These are phyloP conservation scores for Brienomyrus brachyistius DNA, from an alignment of 2,113 vertebrate species.

Conservation along the genomic window DNA sequence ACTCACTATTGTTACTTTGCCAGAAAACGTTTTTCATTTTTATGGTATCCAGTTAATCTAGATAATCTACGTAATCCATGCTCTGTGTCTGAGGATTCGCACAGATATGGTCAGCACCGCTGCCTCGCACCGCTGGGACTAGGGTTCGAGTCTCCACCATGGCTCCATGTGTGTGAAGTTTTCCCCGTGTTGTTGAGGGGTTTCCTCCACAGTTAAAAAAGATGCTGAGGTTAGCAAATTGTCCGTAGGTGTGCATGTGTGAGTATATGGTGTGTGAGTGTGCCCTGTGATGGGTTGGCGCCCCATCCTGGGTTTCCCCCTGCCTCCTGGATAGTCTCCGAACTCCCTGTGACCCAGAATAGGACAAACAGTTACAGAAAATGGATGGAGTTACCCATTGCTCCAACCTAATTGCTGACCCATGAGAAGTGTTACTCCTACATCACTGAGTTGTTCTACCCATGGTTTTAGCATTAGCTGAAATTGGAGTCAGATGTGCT, in stretches of 20 bases:
- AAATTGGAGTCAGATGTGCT: background rate
- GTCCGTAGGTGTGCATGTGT: background rate
- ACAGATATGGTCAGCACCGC: background rate
- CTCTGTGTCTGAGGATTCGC: background rate
- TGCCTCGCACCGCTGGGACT: background rate
- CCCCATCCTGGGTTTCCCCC: background rate
- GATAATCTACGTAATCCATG: background rate
- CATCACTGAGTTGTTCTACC: background rate
- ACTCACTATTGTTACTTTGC: background rate
- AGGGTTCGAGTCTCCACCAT: background rate
- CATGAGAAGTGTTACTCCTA: background rate
- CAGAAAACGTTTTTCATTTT: background rate
- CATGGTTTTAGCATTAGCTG: background rate
- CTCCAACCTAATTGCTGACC: background rate
- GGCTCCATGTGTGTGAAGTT: background rate
- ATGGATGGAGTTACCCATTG: background rate
- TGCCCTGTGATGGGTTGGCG: background rate
- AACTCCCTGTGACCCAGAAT: background rate
- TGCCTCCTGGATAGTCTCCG: background rate
- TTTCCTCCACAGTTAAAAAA: background rate
- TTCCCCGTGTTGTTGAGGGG: background rate
- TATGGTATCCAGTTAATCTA: background rate
- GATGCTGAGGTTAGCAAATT: background rate
- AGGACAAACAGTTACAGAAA: background rate
- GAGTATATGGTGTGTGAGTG: background rate